These are phyloP conservation scores for Chaetops frenatus DNA, from an alignment of 2,113 vertebrate species.

Conservation along the genomic window DNA sequence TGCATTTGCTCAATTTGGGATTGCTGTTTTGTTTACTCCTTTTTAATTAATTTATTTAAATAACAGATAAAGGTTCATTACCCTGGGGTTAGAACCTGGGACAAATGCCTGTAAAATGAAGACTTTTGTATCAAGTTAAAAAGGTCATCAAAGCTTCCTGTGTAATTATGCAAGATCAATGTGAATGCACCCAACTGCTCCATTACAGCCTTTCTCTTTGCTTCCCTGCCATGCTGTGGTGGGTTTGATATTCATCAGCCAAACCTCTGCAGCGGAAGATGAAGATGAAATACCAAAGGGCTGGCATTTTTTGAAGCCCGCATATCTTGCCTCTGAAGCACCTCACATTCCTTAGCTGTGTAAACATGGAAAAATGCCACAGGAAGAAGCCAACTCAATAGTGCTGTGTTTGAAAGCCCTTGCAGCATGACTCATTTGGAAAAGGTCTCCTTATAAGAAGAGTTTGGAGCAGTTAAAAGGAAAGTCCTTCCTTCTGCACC, in stretches of 20 bases:
- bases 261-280: neutral
- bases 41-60: neutral
- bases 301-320: neutral
- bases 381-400: neutral
- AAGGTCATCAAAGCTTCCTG: neutral
- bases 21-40: neutral
- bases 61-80: neutral
- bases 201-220: neutral
- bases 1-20: neutral
- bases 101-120: neutral
- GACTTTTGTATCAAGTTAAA: neutral
- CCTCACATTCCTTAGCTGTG: neutral
- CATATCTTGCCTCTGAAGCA: neutral
- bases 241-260: neutral
- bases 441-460: slow-evolving; percentile 33
- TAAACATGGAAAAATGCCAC: slow-evolving; percentile 18
- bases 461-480: neutral
- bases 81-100: neutral
- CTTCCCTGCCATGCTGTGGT: neutral
- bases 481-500: neutral
- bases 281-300: neutral
- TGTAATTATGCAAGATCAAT: neutral
- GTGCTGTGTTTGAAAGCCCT: neutral
- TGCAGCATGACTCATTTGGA: neutral
- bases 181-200: neutral